phyloP scores from a whole-genome alignment of 2,888 invertebrate species.

The Tipula unca region DNA sequence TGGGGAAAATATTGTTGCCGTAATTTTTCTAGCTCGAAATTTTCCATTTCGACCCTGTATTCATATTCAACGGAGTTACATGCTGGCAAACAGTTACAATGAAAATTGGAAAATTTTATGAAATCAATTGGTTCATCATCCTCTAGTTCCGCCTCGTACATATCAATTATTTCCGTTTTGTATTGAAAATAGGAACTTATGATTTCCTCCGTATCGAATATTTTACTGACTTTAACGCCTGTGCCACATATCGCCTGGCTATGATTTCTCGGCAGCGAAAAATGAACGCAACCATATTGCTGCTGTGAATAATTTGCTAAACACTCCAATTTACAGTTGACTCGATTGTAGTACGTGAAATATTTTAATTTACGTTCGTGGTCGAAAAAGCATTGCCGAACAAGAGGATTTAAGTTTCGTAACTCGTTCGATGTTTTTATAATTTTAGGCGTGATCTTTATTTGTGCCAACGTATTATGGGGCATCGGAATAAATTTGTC shows the following conservation, averaged over 20 bases:
- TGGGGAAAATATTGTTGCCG: no score
- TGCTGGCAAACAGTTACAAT: no score
- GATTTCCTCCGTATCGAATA: not conserved
- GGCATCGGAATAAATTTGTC: constrained; percentile 50
- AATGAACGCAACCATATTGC: constrained; percentile 41
- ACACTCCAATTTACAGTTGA: constrained; percentile 64
- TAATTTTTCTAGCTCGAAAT: no score
- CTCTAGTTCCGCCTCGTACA: not conserved
- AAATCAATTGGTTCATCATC: not conserved
- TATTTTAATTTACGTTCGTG: constrained; percentile 49
- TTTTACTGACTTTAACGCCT: not conserved
- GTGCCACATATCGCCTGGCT: not conserved
- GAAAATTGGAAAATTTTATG: not conserved
- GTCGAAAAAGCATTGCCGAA: constrained; percentile 55
- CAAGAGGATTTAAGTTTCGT: constrained; percentile 49
- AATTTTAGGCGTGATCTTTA: constrained; percentile 65
- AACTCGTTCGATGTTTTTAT: constrained; percentile 63
- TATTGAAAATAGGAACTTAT: not conserved
- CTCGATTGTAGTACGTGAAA: constrained; percentile 58
- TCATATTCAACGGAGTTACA: no score
- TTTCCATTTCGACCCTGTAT: no score
- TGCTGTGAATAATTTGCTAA: constrained; percentile 55
- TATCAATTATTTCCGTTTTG: not conserved
- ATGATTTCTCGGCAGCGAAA: not conserved
- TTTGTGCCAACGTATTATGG: constrained; percentile 59